These are phyloP conservation scores for Acanthornis magna DNA, from an alignment of 2,797 vertebrate species.

Conservation along the genomic window DNA sequence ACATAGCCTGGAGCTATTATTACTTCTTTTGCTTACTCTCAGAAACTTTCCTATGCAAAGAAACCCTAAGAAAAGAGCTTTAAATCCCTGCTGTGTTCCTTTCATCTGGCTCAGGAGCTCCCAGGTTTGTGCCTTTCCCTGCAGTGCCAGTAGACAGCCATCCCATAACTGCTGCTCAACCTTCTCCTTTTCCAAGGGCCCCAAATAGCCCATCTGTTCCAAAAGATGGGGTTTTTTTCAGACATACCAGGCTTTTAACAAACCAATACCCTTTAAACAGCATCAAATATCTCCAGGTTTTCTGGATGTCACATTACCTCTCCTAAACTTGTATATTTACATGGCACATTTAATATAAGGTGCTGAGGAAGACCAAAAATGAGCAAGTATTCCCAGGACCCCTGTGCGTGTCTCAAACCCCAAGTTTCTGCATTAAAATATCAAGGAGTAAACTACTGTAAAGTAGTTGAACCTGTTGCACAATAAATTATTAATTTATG, in stretches of 20 bases:
- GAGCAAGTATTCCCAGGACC: not conserved
- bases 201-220: not conserved
- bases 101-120: not conserved
- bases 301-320: not conserved
- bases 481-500: not conserved
- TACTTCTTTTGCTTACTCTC: not conserved
- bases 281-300: not conserved
- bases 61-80: not conserved
- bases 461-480: not conserved
- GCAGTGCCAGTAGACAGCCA: not conserved
- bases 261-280: not conserved
- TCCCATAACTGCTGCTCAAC: not conserved
- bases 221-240: not conserved
- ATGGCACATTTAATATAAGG: not conserved
- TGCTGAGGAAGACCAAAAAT: not conserved
- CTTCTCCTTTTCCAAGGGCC: not conserved
- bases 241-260: not conserved
- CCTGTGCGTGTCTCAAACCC: accelerated
- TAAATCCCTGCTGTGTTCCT: not conserved
- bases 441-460: not conserved
- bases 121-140: not conserved
- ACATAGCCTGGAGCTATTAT: not conserved
- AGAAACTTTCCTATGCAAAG: not conserved
- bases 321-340: not conserved
- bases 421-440: not conserved